These are phyloP conservation scores for Cassiopea xamachana DNA, from an alignment of 30 jellyfish, hydroid and myxozoan genomes.

Conservation along the genomic window DNA sequence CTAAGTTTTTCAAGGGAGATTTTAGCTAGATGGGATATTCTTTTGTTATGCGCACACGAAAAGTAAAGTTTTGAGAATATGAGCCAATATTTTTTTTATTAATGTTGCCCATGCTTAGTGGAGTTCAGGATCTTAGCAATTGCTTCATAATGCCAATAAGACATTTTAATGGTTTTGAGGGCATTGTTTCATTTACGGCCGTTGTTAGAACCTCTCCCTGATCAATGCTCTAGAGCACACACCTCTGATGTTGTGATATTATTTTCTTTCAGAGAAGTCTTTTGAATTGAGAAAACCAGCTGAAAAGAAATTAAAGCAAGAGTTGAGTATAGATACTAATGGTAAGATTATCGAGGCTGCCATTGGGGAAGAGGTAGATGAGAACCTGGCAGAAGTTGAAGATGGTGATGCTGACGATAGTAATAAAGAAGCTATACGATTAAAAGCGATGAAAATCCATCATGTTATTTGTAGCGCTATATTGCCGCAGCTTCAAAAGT, in stretches of 20 bases:
- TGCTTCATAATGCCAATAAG: too few species aligned
- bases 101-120: too few species aligned
- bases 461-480: slow-evolving; percentile 43
- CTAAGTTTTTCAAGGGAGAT: too few species aligned
- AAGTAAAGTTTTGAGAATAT: too few species aligned
- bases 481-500: slow-evolving; percentile 85
- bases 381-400: slow-evolving; percentile 15
- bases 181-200: too few species aligned
- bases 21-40: too few species aligned
- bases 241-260: background rate
- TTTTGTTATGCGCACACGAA: too few species aligned
- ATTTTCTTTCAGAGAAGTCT: background rate
- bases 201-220: too few species aligned
- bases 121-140: too few species aligned
- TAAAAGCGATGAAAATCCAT: slow-evolving; percentile 60
- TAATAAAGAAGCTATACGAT: background rate
- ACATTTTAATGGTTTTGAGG: too few species aligned
- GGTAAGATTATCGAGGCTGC: background rate
- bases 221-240: background rate
- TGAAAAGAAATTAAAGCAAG: background rate
- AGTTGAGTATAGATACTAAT: background rate
- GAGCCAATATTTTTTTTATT: too few species aligned
- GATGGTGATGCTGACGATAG: slow-evolving; percentile 36
- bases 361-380: slow-evolving; percentile 16
- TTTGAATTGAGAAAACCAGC: background rate